These are phyloP conservation scores for Argentina silus DNA, from an alignment of 2,797 vertebrate species.

Conservation along the genomic window DNA sequence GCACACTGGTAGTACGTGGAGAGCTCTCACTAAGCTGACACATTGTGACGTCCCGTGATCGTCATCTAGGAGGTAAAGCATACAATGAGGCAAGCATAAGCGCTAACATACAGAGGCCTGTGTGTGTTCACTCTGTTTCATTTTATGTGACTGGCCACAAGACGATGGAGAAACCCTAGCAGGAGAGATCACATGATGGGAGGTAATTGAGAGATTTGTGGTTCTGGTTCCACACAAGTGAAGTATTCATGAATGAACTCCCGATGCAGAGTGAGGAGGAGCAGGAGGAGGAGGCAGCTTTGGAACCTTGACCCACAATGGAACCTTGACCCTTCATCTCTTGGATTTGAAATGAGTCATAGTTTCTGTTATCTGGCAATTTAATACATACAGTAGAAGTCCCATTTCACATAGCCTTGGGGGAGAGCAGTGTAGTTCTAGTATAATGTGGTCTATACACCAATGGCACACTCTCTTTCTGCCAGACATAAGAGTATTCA, in stretches of 20 bases:
- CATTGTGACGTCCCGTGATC: background rate
- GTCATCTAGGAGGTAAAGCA: background rate
- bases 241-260: conserved; percentile 47
- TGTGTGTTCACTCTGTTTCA: conserved; percentile 14
- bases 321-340: too few species aligned
- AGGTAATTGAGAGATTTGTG: conserved; percentile 32
- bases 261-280: background rate
- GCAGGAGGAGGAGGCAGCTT: conserved; percentile 41
- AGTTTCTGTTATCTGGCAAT: too few species aligned
- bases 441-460: too few species aligned
- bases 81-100: background rate
- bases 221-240: conserved; percentile 33
- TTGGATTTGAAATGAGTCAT: too few species aligned
- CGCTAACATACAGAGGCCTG: conserved; percentile 44
- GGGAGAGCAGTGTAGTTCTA: too few species aligned
- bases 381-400: too few species aligned
- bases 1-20: background rate
- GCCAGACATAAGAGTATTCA: too few species aligned
- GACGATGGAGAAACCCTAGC: conserved; percentile 32
- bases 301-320: too few species aligned
- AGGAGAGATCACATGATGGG: conserved; percentile 54
- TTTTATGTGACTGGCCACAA: conserved; percentile 18
- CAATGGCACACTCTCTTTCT: too few species aligned
- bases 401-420: too few species aligned
- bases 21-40: background rate